These are phyloP conservation scores for Chrosomus eos DNA, from an alignment of 2,797 vertebrate species.

Conservation along the genomic window DNA sequence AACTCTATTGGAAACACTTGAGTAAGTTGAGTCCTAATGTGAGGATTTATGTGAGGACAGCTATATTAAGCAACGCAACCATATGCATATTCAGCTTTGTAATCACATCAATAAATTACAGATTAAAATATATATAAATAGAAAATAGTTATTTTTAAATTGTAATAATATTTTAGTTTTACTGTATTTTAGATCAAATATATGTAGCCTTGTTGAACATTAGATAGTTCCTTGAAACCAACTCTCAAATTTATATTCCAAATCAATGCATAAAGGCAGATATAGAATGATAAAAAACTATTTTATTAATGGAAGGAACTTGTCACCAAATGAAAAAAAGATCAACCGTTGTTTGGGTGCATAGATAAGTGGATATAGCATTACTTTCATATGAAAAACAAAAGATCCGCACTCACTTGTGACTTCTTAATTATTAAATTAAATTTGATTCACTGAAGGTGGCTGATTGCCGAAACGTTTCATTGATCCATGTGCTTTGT, in stretches of 20 bases:
- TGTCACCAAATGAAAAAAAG: no score
- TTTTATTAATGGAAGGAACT: no score
- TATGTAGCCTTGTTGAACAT: neutral
- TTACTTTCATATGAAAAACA: no score
- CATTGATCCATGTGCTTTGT: no score
- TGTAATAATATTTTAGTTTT: neutral
- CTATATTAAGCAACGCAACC: no score
- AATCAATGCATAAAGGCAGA: neutral
- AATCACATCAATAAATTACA: neutral
- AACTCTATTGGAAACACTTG: neutral
- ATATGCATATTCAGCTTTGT: neutral
- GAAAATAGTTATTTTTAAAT: neutral
- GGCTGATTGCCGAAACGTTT: no score
- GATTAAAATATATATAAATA: no score
- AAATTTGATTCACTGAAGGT: no score
- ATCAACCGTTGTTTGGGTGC: no score
- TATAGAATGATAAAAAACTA: neutral
- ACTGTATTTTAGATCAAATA: neutral
- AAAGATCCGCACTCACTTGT: no score
- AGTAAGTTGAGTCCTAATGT: neutral
- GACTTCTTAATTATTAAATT: no score
- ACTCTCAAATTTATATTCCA: neutral
- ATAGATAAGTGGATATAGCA: neutral
- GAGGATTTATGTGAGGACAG: neutral
- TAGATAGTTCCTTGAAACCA: neutral